Conservation (phyloP, 37 sponge, comb jelly and placozoan species). For the Crambe crambe region DNA sequence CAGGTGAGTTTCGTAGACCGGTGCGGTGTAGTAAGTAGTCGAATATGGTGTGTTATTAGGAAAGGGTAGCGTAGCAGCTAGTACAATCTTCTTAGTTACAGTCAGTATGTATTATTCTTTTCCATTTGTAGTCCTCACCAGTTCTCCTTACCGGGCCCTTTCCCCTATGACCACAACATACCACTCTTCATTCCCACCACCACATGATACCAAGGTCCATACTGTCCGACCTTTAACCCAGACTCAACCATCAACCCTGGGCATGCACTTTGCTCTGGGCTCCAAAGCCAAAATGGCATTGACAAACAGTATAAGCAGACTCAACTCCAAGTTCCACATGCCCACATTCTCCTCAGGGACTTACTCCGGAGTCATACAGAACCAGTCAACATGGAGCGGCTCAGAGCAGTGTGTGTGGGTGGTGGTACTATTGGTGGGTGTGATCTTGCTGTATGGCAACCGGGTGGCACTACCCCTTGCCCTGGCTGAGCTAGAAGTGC, state of each 20-base stretch:
- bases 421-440: slow-evolving; percentile 13
- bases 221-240: too few relatives aligned
- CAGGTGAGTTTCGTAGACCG: too few relatives aligned
- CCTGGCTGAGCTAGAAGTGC: slow-evolving; percentile 20
- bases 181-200: too few relatives aligned
- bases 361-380: slow-evolving; percentile 16
- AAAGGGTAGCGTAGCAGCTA: too few relatives aligned
- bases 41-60: too few relatives aligned
- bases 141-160: too few relatives aligned
- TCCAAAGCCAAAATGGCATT: slow-evolving; percentile 4
- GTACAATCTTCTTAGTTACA: too few relatives aligned
- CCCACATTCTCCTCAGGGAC: neutral
- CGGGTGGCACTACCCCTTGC: slow-evolving; percentile 32
- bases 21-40: too few relatives aligned
- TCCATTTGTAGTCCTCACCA: too few relatives aligned
- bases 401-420: slow-evolving; percentile 28
- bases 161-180: too few relatives aligned
- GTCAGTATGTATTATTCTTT: too few relatives aligned
- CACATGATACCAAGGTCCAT: too few relatives aligned
- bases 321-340: neutral
- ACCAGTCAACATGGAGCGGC: slow-evolving; percentile 13
- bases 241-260: neutral
- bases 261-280: neutral
- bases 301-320: neutral
- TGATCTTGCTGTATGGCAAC: slow-evolving; percentile 24